These are phyloP conservation scores for Drosophila repletoides DNA, from an alignment of 1,140 invertebrate genomes.

Conservation along the genomic window DNA sequence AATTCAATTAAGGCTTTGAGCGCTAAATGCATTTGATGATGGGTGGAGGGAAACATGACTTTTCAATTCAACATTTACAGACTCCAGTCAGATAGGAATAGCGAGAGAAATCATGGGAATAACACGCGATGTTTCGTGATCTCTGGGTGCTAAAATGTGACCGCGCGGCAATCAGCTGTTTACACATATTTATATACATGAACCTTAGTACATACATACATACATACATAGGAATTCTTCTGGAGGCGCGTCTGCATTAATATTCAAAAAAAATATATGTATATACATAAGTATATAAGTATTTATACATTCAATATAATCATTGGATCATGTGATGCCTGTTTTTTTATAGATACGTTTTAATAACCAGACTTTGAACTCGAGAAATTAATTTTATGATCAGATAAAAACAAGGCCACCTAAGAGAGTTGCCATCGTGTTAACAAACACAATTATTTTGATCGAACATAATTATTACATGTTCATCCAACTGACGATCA, in stretches of 20 bases:
- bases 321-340: slow-evolving; percentile 65
- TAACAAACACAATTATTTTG: neutral
- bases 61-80: slow-evolving; percentile 5
- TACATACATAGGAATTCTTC: neutral
- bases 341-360: slow-evolving; percentile 26
- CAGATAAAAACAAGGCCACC: slow-evolving; percentile 56
- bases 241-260: slow-evolving; percentile 50
- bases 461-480: neutral
- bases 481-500: neutral
- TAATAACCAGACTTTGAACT: slow-evolving; percentile 65
- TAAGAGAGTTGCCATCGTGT: neutral
- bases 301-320: slow-evolving; percentile 1
- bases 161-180: slow-evolving; percentile 29
- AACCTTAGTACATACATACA: neutral
- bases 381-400: slow-evolving; percentile 39
- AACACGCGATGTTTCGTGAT: slow-evolving; percentile 56
- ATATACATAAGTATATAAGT: neutral
- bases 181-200: neutral
- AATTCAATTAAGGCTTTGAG: slow-evolving; percentile 17
- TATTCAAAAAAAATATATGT: neutral
- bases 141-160: slow-evolving; percentile 16
- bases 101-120: slow-evolving; percentile 44
- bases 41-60: neutral
- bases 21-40: neutral
- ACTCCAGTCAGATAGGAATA: slow-evolving; percentile 27